Percentiles rank a stretch among this genome's conserved stretches.
phyloP scores from a whole-genome alignment of 2,113 vertebrate species.

The Oplegnathus fasciatus region DNA sequence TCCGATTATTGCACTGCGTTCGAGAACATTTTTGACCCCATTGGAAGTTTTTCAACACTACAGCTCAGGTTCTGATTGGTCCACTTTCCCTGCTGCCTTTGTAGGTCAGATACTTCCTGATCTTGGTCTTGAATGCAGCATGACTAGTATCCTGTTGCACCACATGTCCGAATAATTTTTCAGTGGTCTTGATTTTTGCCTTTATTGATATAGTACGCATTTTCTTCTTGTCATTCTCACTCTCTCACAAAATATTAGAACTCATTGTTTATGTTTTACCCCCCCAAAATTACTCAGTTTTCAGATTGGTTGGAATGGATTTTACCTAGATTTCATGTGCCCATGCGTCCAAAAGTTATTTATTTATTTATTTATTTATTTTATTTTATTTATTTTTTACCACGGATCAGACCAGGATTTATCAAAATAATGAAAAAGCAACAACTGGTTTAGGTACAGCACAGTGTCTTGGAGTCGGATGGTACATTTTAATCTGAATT shows the following conservation, averaged over 20 bases:
- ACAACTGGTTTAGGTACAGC: background rate
- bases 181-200: background rate
- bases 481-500: background rate
- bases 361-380: too few species aligned
- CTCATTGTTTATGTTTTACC: background rate
- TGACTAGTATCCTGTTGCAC: background rate
- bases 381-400: too few species aligned
- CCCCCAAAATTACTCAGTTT: background rate
- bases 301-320: background rate
- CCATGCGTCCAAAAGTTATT: background rate
- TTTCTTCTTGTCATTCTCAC: background rate
- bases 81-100: background rate
- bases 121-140: background rate
- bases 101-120: background rate
- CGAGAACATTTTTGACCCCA: constrained; percentile 3
- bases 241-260: background rate
- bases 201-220: background rate
- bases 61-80: background rate
- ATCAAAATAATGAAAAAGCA: background rate
- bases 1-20: background rate
- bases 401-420: background rate
- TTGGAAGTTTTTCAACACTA: background rate
- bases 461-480: background rate
- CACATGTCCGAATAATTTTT: background rate
- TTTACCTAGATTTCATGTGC: background rate